Conservation (phyloP, 1,140 invertebrate species). For the Caenorhabditis brenneri region DNA sequence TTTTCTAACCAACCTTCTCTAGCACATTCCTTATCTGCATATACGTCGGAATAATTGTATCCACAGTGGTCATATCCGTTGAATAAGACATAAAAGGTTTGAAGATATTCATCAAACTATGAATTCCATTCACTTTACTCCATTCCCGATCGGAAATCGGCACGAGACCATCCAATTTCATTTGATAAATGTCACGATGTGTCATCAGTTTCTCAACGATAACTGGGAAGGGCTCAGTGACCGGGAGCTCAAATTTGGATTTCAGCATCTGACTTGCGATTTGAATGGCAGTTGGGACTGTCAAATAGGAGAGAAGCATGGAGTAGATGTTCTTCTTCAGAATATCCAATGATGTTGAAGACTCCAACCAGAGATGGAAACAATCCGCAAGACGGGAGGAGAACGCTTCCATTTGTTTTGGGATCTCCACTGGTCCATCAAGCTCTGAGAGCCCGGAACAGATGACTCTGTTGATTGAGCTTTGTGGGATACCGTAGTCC, state of each 20-base stretch:
- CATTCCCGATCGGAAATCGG: slow-evolving; percentile 38
- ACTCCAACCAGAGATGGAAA: neutral
- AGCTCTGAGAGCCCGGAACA: neutral
- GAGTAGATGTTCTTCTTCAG: neutral
- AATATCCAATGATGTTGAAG: neutral
- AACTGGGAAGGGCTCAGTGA: slow-evolving; percentile 46
- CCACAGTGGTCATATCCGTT: slow-evolving; percentile 55
- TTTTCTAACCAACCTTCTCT: slow-evolving; percentile 57
- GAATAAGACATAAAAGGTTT: slow-evolving; percentile 2
- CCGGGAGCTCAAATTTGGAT: slow-evolving; percentile 39
- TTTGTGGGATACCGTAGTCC: neutral
- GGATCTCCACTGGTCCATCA: neutral
- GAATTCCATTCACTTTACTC: slow-evolving; percentile 34
- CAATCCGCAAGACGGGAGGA: neutral
- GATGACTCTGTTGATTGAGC: neutral
- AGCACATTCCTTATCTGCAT: slow-evolving; percentile 56
- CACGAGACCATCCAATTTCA: slow-evolving; percentile 43
- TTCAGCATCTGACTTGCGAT: slow-evolving; percentile 16
- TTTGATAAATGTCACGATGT: slow-evolving; percentile 49
- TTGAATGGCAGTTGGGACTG: slow-evolving; percentile 5
- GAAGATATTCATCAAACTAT: slow-evolving; percentile 22
- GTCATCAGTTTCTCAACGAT: slow-evolving; percentile 25
- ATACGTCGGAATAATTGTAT: slow-evolving; percentile 60
- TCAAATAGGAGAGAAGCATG: slow-evolving; percentile 13
- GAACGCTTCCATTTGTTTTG: slow-evolving; percentile 15